Base-by-base conservation (phyloP, 2,113 vertebrate species). In the Gymnogyps californianus region DNA sequence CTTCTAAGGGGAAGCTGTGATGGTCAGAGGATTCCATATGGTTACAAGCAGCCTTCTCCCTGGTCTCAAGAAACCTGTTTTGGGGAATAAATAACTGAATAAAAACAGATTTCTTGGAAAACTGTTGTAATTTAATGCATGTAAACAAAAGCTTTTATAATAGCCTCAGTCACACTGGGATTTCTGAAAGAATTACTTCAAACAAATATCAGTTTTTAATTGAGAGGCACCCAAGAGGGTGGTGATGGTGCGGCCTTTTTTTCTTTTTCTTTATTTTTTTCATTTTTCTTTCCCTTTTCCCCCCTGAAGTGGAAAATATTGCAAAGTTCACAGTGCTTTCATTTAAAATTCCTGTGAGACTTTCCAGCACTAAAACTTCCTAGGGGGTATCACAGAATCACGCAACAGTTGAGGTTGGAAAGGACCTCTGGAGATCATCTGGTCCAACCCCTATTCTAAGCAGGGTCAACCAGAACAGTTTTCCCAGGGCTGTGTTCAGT, bases 71-170 rank as follows among this genome's bases (percentile, higher is more conserved):
- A 83, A 93, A 91, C 92, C 75, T 91, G 55, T 54, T 97, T 94
- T 93, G 87, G 36, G 95, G 87, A 92, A 51, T 69, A 97, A 97
- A 98, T 89, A 97, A 74, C 76, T 75, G 70, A 97, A 93, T 71
- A 71, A 92, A 93, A 97, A 91, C 44, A 76, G 78, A 95, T 87
- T 94, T 93, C 54, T 93, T 96, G 96, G 93, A 95, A 97, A 96
- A 92, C 8, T 86, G 36, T 52, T 89, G 87, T 93, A 95, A 97
- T 96, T 93, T 61, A 94, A 92, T 83, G 87, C 90, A 76, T 52
- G 55, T 89, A 96, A 98, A 96, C 72, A 97, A 85, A 93, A 58
- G 77, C 57, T 96, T 96, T 96, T 84, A 64, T 94, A 97, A 83
- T 55, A 85, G 69, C 34, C 49, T 80, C 40, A 64, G 75, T 76